These are phyloP conservation scores for Galeruca laticollis DNA, from an alignment of 2,888 invertebrate genomes.

Conservation along the genomic window DNA sequence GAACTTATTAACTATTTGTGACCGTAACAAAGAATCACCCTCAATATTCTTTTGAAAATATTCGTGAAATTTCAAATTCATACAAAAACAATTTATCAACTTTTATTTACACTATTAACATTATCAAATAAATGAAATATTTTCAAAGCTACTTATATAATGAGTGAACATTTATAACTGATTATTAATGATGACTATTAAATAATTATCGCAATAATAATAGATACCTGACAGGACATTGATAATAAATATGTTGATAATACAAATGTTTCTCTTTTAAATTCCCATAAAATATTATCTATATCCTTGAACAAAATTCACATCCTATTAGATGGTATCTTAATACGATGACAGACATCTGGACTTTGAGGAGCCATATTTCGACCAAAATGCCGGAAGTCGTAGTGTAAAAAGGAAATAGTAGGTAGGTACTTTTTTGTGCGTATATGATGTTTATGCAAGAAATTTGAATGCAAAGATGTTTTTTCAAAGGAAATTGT, in stretches of 20 bases:
- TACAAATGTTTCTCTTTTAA: background rate
- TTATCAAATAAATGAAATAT: too few species aligned
- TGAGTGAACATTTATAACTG: too few species aligned
- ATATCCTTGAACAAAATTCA: background rate
- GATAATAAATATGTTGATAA: background rate
- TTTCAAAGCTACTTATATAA: too few species aligned
- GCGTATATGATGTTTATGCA: too few species aligned
- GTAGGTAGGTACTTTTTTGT: constrained; percentile 7
- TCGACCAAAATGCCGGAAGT: constrained; percentile 16
- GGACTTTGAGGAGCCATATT: constrained; percentile 11
- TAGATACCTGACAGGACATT: constrained; percentile 3
- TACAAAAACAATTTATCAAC: too few species aligned
- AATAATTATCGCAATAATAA: background rate
- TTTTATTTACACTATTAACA: too few species aligned
- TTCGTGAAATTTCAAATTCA: too few species aligned
- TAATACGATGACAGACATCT: constrained; percentile 24
- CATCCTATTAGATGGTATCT: constrained; percentile 26
- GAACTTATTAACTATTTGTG: too few species aligned
- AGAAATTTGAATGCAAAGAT: background rate
- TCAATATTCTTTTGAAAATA: too few species aligned
- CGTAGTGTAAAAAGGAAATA: constrained; percentile 18
- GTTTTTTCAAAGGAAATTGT: constrained; percentile 3
- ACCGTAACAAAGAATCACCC: too few species aligned
- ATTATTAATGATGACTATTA: too few species aligned
- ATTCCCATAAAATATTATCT: background rate